Base-by-base conservation (phyloP, 2,113 vertebrate genomes). In the Crotalus helleri region DNA sequence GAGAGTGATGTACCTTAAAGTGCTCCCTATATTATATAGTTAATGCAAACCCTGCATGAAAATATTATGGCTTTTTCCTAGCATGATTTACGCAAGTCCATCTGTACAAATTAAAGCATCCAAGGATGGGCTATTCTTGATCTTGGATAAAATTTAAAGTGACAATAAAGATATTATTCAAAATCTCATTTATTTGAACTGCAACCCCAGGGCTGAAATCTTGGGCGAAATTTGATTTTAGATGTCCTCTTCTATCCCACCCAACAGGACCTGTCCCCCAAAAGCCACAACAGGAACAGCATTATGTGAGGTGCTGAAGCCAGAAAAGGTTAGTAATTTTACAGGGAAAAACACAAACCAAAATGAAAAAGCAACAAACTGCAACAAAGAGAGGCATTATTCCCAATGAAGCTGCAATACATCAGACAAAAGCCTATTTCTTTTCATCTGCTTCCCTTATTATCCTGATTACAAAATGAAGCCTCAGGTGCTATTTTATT, bases 401-500 rank as follows among this genome's bases (percentile, higher is more conserved):
- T 0, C 57, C 29, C 93, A 95, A 94, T 86, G 92, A 81, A 94
- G 87, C 87, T 54, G 64, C 90, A 94, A 92, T 94, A 94, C 90
- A 94, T 93, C 94, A 94, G 91, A 94, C 91, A 57, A 74, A 94
- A 86, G 39, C 49, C 59, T 44, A 39, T 85, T 94, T 91, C 85
- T 92, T 96, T 96, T 94, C 92, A 95, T 97, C 94, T 94, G 33
- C 24, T 93, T 96, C 95, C 95, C 87, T 74, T 74, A 81, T 94
- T 93, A 91, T 81, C 81, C 87, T 87, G 88, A 91, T 92, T 91
- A 55, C 81, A 91, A 96, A 96, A 94, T 54, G 90, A 96, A 21
- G 91, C 85, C 92, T 88, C 91, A 94, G 91, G 92, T 95, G 92
- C 95, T 88, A 86, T 92, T 92, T 94, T 91, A 6, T 46, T 95